Percentiles rank a stretch among this genome's conserved stretches.
phyloP scores from a whole-genome alignment of 2,888 invertebrate species.

The Scaeva pyrastri region DNA sequence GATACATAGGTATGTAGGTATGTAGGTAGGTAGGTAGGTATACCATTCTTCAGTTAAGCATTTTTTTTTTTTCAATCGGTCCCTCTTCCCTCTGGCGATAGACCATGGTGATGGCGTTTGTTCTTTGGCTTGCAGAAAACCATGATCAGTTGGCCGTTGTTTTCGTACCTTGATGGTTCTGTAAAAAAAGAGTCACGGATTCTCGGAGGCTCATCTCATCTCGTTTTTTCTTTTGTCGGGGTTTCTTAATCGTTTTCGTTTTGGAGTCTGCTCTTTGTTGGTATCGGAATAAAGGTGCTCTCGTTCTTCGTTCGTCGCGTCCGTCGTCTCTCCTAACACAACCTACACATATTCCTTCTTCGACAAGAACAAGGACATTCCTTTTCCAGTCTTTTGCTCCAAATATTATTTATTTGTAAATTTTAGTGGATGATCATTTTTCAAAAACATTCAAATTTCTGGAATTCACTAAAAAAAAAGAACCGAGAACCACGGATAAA shows the following conservation, averaged over 20 bases:
- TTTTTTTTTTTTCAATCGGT: too few species aligned
- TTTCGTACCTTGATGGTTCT: conserved; percentile 66
- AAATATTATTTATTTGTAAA: conserved; percentile 61
- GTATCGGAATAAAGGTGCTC: conserved; percentile 22
- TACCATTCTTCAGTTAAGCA: too few species aligned
- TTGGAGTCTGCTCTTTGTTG: conserved; percentile 10
- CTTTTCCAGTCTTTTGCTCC: background rate
- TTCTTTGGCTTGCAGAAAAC: conserved; percentile 65
- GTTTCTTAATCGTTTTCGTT: conserved; percentile 20
- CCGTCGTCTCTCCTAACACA: conserved; percentile 43
- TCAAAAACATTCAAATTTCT: conserved; percentile 40
- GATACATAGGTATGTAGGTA: background rate
- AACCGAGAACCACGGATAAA: conserved; percentile 37
- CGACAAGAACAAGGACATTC: conserved; percentile 59
- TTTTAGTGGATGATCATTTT: conserved; percentile 54
- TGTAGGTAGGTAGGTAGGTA: background rate
- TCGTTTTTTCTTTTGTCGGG: conserved; percentile 28
- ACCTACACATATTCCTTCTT: conserved; percentile 38
- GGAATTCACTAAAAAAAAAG: conserved; percentile 53
- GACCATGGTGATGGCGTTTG: conserved; percentile 67
- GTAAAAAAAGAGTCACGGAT: conserved; percentile 17
- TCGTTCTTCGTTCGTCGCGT: conserved; percentile 37
- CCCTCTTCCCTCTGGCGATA: conserved; percentile 41
- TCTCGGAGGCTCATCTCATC: conserved; percentile 8
- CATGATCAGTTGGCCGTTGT: conserved; percentile 64